Evolutionary conservation across 2,113 vertebrate genomes (phyloP).

Genomic region (Ophiodon elongatus): DNA sequence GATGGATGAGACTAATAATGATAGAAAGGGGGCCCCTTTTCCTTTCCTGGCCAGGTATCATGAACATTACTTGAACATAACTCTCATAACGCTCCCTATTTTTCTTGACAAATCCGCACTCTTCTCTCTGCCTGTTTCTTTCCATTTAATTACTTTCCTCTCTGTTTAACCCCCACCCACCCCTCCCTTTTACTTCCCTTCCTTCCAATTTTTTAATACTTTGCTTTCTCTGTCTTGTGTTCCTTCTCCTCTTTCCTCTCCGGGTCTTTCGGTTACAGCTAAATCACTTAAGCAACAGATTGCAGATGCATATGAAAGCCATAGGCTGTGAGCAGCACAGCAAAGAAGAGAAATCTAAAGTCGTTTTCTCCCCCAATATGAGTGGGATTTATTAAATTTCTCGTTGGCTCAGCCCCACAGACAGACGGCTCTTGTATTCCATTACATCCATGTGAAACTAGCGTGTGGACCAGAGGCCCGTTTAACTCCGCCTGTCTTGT

Average conservation of each 20-base stretch:
- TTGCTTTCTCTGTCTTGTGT: slow-evolving; percentile 16
- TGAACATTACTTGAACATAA: slow-evolving; percentile 3
- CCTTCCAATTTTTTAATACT: background rate
- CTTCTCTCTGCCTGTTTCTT: slow-evolving; percentile 6
- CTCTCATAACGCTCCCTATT: background rate
- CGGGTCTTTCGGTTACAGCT: slow-evolving; percentile 11
- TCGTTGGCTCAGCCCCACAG: background rate
- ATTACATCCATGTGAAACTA: slow-evolving; percentile 24
- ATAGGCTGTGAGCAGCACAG: background rate
- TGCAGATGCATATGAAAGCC: slow-evolving; percentile 14
- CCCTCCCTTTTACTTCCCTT: background rate
- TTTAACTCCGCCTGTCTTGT: slow-evolving; percentile 9
- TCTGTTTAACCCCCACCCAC: background rate
- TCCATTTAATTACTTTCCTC: slow-evolving; percentile 30
- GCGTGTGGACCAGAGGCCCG: slow-evolving; percentile 10
- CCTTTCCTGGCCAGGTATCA: slow-evolving; percentile 14
- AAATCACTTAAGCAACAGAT: slow-evolving; percentile 43
- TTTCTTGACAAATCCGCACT: slow-evolving; percentile 17
- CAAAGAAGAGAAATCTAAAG: slow-evolving; percentile 8
- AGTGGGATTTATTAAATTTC: slow-evolving; percentile 19
- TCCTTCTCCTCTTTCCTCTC: slow-evolving; percentile 23
- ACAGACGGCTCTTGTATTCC: slow-evolving; percentile 25
- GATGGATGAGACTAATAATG: background rate
- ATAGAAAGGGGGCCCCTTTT: slow-evolving; percentile 36
- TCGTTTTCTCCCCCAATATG: slow-evolving; percentile 5